A percentile compares a stretch with the other conserved stretches of the same genome.
Conservation (phyloP, 2,113 vertebrate genomes). For the Heterochromis multidens region DNA sequence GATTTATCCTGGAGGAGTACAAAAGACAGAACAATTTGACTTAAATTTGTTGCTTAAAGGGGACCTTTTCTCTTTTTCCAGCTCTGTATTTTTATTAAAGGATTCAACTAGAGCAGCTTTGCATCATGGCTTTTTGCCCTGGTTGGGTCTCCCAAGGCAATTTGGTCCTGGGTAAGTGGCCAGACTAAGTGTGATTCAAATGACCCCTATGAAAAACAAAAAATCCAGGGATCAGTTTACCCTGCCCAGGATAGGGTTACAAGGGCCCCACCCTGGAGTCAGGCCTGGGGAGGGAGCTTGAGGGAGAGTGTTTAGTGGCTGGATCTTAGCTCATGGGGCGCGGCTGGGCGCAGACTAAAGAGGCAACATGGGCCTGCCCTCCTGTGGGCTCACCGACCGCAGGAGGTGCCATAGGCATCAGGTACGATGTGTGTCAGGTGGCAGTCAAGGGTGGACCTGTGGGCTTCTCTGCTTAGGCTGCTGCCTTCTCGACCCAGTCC, state of each 20-base stretch:
- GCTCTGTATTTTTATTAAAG: background rate
- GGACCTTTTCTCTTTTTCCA: background rate
- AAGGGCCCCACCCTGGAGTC: background rate
- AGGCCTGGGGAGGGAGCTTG: background rate
- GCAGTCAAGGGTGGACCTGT: no score
- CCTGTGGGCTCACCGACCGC: no score
- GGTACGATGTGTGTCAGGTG: no score
- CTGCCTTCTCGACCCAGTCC: no score
- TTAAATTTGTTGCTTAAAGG: background rate
- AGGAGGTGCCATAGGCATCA: no score
- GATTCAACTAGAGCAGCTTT: rapidly evolving
- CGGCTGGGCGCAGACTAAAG: background rate
- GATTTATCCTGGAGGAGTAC: rapidly evolving
- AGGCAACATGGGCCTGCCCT: background rate
- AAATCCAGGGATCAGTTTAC: background rate
- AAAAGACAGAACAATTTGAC: background rate
- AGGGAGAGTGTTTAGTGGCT: background rate
- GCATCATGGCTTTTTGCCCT: background rate
- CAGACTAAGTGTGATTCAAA: background rate
- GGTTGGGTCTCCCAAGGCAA: rapidly evolving
- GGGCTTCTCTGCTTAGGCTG: no score
- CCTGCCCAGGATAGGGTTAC: background rate
- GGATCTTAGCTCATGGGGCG: background rate
- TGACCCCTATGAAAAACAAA: background rate
- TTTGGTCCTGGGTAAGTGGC: background rate